Evolutionary conservation across 1,140 invertebrate species (phyloP), one percentile per base, ranked within the genome.

Genomic region (Oedothorax gibbosus): DNA sequence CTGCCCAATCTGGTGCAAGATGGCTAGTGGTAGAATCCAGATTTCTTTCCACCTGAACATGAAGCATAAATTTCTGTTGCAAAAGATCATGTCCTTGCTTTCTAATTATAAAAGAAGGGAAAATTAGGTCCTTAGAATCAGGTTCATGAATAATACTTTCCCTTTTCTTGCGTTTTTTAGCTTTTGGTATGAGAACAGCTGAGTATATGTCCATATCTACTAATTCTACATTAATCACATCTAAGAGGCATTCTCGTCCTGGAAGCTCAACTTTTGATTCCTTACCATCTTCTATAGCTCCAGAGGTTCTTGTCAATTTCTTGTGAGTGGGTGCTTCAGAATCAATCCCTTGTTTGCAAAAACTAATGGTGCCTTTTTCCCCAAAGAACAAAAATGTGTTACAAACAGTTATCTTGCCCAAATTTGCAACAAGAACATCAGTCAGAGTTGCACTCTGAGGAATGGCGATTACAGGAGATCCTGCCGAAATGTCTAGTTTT

Each of bases 181-280:
- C 54, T 14, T 62, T 65, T 35, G 77, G 64, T 53, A 71, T 51
- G 49, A 50, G 56, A 4, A 84, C 50, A 60, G 94, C 95, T 7
- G 94, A 93, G 86, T 94, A 95, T 3, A 97, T 90, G 89, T 97
- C 95, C 92, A 97, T 96, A 87, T 97, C 95, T 7, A 94, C 92
- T 56, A 98, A 89, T 84, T 94, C 92, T 1, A 97, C 91, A 69
- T 91, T 90, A 92, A 96, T 95, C 0, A 96, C 93, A 89, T 97
- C 95, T 8, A 96, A 88, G 12, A 97, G 88, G 88, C 93, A 92
- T 85, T 87, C 51, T 18, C 18, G n/a, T 60, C 57, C 53, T 7
- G n/a, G 11, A 10, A 71, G 54, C 50, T 53, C 8, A 3, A 20
- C 15, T 71, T 71, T 71, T 0, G 51, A 51, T 7, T 75, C 72